Conservation (phyloP, 2,797 vertebrate genomes). For the Sebastes umbrosus region DNA sequence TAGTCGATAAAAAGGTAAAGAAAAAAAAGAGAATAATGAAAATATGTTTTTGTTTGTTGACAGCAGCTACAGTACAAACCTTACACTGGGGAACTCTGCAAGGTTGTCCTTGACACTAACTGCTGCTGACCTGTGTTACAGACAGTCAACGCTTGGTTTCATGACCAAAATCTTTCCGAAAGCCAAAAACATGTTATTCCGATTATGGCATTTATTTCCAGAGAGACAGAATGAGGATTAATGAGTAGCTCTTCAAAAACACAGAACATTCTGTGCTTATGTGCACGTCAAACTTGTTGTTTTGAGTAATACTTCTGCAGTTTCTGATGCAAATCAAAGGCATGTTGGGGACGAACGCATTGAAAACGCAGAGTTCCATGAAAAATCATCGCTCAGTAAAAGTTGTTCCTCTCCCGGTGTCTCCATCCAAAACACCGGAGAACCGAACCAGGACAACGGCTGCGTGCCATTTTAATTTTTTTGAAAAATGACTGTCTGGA, state of each 20-base stretch:
- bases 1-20: neutral
- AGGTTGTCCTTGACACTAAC: neutral
- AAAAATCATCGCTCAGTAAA: neutral
- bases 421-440: neutral
- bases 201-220: neutral
- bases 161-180: neutral
- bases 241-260: neutral
- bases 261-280: neutral
- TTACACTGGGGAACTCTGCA: neutral
- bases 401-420: neutral
- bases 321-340: neutral
- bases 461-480: neutral
- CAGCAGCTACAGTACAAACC: neutral
- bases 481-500: neutral
- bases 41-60: neutral
- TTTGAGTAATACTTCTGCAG: neutral
- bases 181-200: neutral
- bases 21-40: neutral
- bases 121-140: neutral
- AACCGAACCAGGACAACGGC: neutral
- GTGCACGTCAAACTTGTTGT: neutral
- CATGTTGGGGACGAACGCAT: neutral
- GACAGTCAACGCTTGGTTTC: neutral
- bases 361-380: neutral
- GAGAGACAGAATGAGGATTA: neutral